A percentile compares a stretch with the other conserved stretches of the same genome.
phyloP scores from a whole-genome alignment of 2,888 invertebrate species.

The Agrotis segetum region DNA sequence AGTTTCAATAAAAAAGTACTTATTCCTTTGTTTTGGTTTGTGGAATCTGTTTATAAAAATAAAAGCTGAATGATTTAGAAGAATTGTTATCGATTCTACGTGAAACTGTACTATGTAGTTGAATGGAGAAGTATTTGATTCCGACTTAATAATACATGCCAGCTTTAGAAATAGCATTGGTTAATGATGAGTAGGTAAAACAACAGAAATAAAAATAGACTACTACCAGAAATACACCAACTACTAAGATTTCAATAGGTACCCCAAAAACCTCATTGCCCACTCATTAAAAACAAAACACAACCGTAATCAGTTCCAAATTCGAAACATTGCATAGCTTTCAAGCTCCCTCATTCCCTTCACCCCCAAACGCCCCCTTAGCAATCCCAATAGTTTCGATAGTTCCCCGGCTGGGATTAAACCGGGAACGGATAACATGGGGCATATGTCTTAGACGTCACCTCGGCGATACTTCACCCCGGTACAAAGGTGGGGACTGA shows the following conservation, averaged over 20 bases:
- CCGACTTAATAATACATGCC: no score
- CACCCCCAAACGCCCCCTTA: conserved; percentile 37
- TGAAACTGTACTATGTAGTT: neutral
- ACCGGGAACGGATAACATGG: conserved; percentile 71
- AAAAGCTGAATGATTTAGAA: no score
- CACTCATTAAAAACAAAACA: conserved; percentile 45
- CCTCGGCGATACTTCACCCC: conserved; percentile 66
- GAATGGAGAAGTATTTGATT: neutral
- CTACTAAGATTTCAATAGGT: neutral
- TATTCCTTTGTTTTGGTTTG: no score
- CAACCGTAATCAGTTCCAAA: conserved; percentile 38
- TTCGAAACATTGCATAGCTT: conserved; percentile 45
- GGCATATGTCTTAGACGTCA: conserved; percentile 72
- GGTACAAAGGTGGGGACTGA: conserved; percentile 73
- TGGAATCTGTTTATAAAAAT: no score
- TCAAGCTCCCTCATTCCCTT: conserved; percentile 23
- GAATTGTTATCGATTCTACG: neutral
- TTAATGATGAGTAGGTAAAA: no score
- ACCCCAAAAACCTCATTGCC: neutral
- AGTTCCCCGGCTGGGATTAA: conserved; percentile 73
- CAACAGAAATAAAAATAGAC: neutral
- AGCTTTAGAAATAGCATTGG: no score
- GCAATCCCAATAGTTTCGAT: conserved; percentile 69
- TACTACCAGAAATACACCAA: neutral
- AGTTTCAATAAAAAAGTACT: no score